These are phyloP conservation scores for Scomber scombrus DNA, from an alignment of 2,113 vertebrate genomes.

Conservation along the genomic window DNA sequence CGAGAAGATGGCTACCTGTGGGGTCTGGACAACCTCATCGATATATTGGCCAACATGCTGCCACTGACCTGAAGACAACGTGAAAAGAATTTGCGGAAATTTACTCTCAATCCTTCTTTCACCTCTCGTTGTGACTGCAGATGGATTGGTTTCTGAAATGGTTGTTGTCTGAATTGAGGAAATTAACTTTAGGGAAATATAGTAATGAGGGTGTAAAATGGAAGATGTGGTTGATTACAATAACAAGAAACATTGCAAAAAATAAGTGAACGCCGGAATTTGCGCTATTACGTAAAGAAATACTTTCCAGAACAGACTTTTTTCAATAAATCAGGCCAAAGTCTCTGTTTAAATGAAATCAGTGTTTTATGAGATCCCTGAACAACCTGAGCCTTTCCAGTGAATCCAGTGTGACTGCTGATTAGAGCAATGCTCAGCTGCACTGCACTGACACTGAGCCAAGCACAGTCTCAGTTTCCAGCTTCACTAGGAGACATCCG, in stretches of 20 bases:
- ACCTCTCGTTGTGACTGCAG: background rate
- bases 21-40: constrained; percentile 91
- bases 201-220: background rate
- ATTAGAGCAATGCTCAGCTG: background rate
- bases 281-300: background rate
- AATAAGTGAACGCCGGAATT: background rate
- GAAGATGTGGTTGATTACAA: background rate
- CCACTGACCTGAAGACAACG: constrained; percentile 30
- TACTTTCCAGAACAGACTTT: constrained; percentile 7
- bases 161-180: constrained; percentile 1
- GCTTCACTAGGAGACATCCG: background rate
- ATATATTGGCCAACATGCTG: constrained; percentile 82
- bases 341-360: background rate
- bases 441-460: background rate
- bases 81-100: constrained; percentile 1
- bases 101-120: constrained; percentile 1
- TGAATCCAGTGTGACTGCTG: background rate
- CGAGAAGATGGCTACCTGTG: constrained; percentile 91
- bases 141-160: constrained; percentile 10
- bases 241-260: background rate
- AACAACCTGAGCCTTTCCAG: background rate
- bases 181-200: background rate
- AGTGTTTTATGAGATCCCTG: background rate
- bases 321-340: background rate
- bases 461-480: constrained; percentile 2